A percentile compares a stretch with the other conserved stretches of the same genome.
Conservation (phyloP, 2,888 invertebrate genomes). For the Tenthredo amoena region DNA sequence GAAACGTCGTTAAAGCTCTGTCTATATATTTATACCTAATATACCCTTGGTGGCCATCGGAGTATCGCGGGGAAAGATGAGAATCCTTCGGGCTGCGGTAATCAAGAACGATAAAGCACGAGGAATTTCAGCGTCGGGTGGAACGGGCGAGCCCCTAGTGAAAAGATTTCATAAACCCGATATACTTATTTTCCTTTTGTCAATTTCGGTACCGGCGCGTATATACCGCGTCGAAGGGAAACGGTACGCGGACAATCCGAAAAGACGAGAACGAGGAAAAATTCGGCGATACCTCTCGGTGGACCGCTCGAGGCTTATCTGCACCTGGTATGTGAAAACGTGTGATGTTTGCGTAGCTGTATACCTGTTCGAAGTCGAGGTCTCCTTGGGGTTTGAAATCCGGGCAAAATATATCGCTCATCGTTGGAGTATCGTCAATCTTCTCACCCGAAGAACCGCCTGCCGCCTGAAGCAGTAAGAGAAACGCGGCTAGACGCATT, state of each 20-base stretch:
- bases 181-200: not conserved
- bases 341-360: not conserved
- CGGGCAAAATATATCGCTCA: not conserved
- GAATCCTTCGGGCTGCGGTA: too few relatives aligned
- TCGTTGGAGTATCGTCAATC: not conserved
- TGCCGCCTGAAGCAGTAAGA: not conserved
- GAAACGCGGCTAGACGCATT: not conserved
- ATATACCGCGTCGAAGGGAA: not conserved
- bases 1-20: not conserved
- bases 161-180: too few relatives aligned
- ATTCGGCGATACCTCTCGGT: not conserved
- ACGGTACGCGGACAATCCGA: not conserved
- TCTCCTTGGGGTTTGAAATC: not conserved
- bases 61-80: too few relatives aligned
- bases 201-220: not conserved
- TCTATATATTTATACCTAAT: too few relatives aligned
- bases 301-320: not conserved
- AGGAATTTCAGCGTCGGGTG: too few relatives aligned
- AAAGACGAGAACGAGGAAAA: not conserved
- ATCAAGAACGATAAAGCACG: too few relatives aligned
- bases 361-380: slow-evolving; percentile 38
- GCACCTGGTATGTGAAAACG: not conserved
- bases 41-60: too few relatives aligned
- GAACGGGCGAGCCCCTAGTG: too few relatives aligned
- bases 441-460: not conserved